Percentiles rank a stretch among this genome's conserved stretches.
phyloP scores from a whole-genome alignment of 2,888 invertebrate genomes.

The Drosophila mayaguana region DNA sequence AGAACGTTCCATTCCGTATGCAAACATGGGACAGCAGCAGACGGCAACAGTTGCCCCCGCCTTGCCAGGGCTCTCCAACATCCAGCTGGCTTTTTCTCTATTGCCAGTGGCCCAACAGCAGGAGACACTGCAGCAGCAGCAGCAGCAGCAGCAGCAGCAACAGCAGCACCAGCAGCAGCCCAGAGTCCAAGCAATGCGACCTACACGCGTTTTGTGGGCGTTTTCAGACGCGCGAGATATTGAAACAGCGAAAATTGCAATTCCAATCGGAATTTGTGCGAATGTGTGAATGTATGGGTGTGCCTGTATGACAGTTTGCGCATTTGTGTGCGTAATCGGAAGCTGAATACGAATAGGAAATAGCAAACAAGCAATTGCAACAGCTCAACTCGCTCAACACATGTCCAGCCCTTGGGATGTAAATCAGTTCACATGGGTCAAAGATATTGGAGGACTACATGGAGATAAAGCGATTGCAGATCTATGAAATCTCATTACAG shows the following conservation, averaged over 20 bases:
- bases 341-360: conserved; percentile 50
- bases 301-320: conserved; percentile 25
- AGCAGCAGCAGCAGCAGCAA: conserved; percentile 1
- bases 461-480: background rate
- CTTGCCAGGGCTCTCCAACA: background rate
- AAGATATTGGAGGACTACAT: conserved; percentile 6
- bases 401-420: conserved; percentile 10
- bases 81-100: conserved; percentile 9
- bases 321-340: conserved; percentile 42
- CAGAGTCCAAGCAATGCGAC: conserved; percentile 33
- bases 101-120: conserved; percentile 12
- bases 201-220: conserved; percentile 55
- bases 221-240: conserved; percentile 43
- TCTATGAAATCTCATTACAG: background rate
- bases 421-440: conserved; percentile 15
- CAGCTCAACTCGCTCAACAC: conserved; percentile 33
- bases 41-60: conserved; percentile 16
- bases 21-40: conserved; percentile 41
- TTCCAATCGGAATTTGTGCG: conserved; percentile 39
- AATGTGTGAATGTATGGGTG: conserved; percentile 5
- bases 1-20: conserved; percentile 54
- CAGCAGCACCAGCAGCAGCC: conserved; percentile 10
- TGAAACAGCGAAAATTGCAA: conserved; percentile 58
- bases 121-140: conserved; percentile 4
- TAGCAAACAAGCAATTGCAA: conserved; percentile 48